Base-by-base conservation (phyloP, 2,113 vertebrate species). In the Nothoprocta perdicaria region DNA sequence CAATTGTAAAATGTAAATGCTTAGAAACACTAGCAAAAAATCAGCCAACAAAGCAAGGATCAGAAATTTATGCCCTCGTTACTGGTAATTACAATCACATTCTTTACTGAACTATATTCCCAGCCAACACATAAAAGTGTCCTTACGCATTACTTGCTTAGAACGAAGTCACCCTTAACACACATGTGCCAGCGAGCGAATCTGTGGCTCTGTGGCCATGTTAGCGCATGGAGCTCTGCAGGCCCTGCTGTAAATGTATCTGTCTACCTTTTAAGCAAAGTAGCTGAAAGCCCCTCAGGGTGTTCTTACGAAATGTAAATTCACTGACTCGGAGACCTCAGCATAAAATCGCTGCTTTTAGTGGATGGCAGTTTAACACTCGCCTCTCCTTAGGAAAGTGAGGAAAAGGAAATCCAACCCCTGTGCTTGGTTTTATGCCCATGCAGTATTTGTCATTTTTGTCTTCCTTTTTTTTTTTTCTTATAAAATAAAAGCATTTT, bases 261-360 rank as follows among this genome's bases (percentile, higher is more conserved):
- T 92, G 75, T 76, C 84, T 95, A 95, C 90, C 94, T 97, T 97
- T 96, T 91, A 96, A 95, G 87, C 73, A 68, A 96, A 94, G 88
- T 93, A 95, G 86, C 89, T 93, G 84, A 95, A 96, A 97, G 76
- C 83, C 84, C 96, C 92, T 95, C 43, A 79, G 96, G 95, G 88
- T 91, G 63, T 97, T 97, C 94, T 96, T 95, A 93, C 45, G 43
- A 97, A 97, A 96, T 97, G 93, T 95, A 96, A 97, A 96, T 97
- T 96, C 83, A 75, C 91, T 92, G 94, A 95, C 84, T 92, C 90
- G 71, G 94, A 97, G 85, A 97, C 88, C 79, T 97, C 92, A 86
- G 94, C 80, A 95, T 94, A 94, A 96, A 97, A 95, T 84, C 23
- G 0, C n/a, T 53, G 71, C 92, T 94, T 96, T 96, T 92, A 78